A percentile compares a stretch with the other conserved stretches of the same genome.
These are phyloP conservation scores for Rhyacophila evoluta DNA, from an alignment of 2,888 invertebrate genomes.

Conservation along the genomic window DNA sequence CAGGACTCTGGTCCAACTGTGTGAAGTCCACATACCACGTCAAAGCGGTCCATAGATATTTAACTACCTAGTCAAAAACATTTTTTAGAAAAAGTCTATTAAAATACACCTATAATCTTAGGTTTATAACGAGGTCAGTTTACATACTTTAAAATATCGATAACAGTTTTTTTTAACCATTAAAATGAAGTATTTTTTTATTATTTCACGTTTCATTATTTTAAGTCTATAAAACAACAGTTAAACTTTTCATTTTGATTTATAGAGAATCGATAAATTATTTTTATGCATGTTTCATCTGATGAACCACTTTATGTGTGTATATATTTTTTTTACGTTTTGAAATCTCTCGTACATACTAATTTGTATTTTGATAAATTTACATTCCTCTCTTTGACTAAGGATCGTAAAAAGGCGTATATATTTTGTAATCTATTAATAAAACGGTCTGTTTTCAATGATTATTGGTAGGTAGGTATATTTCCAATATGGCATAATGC, in stretches of 20 bases:
- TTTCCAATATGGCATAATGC: too few relatives aligned
- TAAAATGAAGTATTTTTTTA: background rate
- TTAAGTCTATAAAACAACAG: constrained; percentile 3
- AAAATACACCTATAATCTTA: background rate
- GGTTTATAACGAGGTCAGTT: background rate
- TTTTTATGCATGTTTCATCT: background rate
- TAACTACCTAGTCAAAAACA: too few relatives aligned
- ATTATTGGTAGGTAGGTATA: too few relatives aligned
- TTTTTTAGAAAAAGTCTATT: background rate
- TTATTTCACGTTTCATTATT: background rate
- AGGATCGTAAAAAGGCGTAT: background rate
- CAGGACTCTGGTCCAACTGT: too few relatives aligned
- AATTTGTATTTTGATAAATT: background rate
- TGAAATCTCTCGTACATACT: background rate
- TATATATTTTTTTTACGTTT: background rate
- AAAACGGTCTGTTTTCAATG: background rate
- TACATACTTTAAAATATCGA: background rate
- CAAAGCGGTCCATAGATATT: too few relatives aligned
- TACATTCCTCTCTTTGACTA: background rate
- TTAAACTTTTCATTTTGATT: constrained; percentile 4
- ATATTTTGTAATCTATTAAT: background rate
- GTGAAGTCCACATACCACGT: too few relatives aligned
- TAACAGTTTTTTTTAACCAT: background rate
- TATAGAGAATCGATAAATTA: constrained; percentile 4
- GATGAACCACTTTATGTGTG: background rate